These are phyloP conservation scores for Microctonus brassicae DNA, from an alignment of 2,888 invertebrate genomes.

Conservation along the genomic window DNA sequence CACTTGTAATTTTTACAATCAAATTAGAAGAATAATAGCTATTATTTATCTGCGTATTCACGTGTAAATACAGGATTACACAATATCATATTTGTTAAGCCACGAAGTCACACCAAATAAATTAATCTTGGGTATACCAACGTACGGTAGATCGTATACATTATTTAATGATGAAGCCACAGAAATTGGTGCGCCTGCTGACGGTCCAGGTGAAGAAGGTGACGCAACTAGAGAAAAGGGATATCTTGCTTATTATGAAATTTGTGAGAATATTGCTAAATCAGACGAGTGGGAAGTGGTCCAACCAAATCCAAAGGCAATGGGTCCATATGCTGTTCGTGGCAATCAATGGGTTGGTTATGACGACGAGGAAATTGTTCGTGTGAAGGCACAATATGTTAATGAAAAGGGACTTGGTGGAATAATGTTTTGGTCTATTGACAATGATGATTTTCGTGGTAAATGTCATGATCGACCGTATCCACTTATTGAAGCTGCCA, in stretches of 20 bases:
- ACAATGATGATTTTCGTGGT: constrained; percentile 96
- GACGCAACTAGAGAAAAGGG: constrained; percentile 93
- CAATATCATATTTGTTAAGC: constrained; percentile 85
- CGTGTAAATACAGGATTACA: constrained; percentile 85
- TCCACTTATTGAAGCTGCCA: constrained; percentile 92
- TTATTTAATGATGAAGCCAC: constrained; percentile 87
- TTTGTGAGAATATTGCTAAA: constrained; percentile 82
- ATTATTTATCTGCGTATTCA: no score
- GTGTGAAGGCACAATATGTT: constrained; percentile 87
- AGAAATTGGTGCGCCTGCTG: constrained; percentile 89
- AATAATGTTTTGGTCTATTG: constrained; percentile 94
- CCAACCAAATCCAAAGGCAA: constrained; percentile 83
- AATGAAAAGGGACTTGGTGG: constrained; percentile 88
- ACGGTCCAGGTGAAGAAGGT: constrained; percentile 92
- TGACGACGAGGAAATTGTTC: constrained; percentile 87
- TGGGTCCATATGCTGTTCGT: constrained; percentile 91
- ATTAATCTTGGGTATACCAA: constrained; percentile 88
- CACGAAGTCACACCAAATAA: constrained; percentile 85
- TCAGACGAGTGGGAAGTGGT: constrained; percentile 87
- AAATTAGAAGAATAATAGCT: constrained; percentile 46
- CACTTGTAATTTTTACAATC: no score
- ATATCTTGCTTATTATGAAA: constrained; percentile 93
- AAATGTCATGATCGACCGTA: constrained; percentile 88
- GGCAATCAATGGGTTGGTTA: constrained; percentile 95
- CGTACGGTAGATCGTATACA: constrained; percentile 92